Evolutionary conservation across 2,113 vertebrate genomes (phyloP).

Genomic region (Nesoenas mayeri): DNA sequence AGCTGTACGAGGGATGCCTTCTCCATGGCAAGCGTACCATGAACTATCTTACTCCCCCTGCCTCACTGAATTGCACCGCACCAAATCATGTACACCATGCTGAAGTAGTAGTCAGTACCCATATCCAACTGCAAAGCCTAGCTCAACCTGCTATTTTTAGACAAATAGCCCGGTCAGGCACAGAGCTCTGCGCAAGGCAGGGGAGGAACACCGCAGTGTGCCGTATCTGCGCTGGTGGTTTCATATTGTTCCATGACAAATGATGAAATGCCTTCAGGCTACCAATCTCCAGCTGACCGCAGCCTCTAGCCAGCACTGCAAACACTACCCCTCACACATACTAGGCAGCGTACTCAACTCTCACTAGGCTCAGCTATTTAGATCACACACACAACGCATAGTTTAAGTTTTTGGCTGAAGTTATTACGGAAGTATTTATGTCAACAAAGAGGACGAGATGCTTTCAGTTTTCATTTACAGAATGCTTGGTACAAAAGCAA

Average conservation of each 20-base stretch:
- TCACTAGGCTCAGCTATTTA: neutral
- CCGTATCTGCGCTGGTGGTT: neutral
- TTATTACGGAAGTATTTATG: neutral
- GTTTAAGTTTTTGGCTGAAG: neutral
- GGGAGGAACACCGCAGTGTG: rapidly evolving
- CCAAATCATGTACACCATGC: neutral
- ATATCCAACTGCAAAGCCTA: neutral
- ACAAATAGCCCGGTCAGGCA: neutral
- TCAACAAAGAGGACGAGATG: neutral
- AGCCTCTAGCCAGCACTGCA: neutral
- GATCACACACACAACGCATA: neutral
- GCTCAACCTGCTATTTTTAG: neutral
- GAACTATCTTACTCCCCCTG: neutral
- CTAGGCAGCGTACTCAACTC: neutral
- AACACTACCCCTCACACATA: neutral
- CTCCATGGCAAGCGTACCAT: rapidly evolving
- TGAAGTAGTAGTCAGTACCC: neutral
- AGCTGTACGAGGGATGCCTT: neutral
- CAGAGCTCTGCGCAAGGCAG: neutral
- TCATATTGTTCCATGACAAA: neutral
- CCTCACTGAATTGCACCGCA: neutral
- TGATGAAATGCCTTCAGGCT: neutral
- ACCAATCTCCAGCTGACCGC: neutral
- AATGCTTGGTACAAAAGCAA: neutral
- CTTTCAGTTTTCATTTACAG: neutral